Evolutionary conservation across 2,888 invertebrate genomes (phyloP).

Genomic region (Pterostichus madidus): DNA sequence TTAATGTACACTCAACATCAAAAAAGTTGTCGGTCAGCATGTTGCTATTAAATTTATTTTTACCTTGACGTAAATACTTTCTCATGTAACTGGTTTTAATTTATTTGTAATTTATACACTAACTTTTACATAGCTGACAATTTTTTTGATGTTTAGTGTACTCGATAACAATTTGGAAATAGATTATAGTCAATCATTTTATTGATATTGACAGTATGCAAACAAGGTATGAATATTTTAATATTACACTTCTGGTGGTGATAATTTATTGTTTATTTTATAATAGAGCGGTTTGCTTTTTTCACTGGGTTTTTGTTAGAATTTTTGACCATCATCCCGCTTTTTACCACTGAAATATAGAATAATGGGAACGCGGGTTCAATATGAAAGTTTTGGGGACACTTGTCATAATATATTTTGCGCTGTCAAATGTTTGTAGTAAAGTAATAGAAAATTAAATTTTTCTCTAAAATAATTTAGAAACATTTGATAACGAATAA

Average conservation of each 20-base stretch:
- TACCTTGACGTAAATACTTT: background rate
- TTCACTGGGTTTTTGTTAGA: background rate
- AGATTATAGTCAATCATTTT: slow-evolving; percentile 28
- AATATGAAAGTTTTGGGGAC: too few relatives aligned
- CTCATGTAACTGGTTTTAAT: background rate
- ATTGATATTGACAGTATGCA: slow-evolving; percentile 47
- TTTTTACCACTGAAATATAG: too few relatives aligned
- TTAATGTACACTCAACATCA: slow-evolving; percentile 52
- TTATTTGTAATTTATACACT: background rate
- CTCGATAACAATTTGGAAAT: slow-evolving; percentile 28
- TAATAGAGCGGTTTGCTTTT: background rate
- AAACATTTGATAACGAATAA: too few relatives aligned
- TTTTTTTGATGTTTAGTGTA: slow-evolving; percentile 47
- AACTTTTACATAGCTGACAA: background rate
- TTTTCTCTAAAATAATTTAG: too few relatives aligned
- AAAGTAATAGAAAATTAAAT: too few relatives aligned
- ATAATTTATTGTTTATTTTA: background rate
- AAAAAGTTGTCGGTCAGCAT: slow-evolving; percentile 54
- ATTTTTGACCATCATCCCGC: background rate
- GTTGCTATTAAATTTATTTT: slow-evolving; percentile 23
- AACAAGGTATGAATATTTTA: slow-evolving; percentile 37
- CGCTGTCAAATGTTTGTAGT: too few relatives aligned
- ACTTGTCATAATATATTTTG: too few relatives aligned
- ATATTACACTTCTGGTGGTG: slow-evolving; percentile 39
- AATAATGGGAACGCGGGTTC: too few relatives aligned